Base-by-base conservation (phyloP, 35 echinoderm and acorn worm species). In the Ptychodera flava region DNA sequence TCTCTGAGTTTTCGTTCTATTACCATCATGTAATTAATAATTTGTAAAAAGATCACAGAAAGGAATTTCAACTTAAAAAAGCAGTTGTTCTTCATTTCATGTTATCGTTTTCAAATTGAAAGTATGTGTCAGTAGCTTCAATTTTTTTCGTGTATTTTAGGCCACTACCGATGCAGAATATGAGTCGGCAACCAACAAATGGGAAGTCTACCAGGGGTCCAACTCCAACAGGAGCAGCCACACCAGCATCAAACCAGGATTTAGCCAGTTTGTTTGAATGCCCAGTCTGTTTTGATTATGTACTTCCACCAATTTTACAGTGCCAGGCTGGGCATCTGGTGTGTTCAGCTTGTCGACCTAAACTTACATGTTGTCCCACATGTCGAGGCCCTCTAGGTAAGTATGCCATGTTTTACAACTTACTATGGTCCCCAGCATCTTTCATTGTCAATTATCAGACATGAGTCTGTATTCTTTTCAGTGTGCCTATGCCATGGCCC, bases 251-350 rank as follows among this genome's bases (percentile, higher is more conserved):
- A 87, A 97, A 97, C 80, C 95, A 97, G 82, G 95, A 97, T 36
- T 87, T 97, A 33, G 95, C 95, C 14, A 93, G 95, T 85, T 85
- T 97, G 38, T 97, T 97, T 92, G 95, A 97, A 84, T 97, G 95
- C 82, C 95, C 95, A 30, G 95, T 97, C 31, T 97, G 95, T 52
- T 97, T 97, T 81, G 95, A 97, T 85, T 97, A 97, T 93, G 95
- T 97, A 22, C 90, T 97, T 52, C 95, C 95, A 75, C 95, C 95
- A 31, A 97, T 97, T 37, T 89, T 97, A 12, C 95, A 97, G 88
- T 97, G 95, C 87, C 95, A 97, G 95, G 93, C 91, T 76, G 95
- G 95, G 31, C 95, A 97, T 88, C 80, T 97, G 45, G 95, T 97
- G 64, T 97, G 95, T 85, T 93, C 95, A 14, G 93, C 84, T 78